A percentile compares a stretch with the other conserved stretches of the same genome.
phyloP scores from a whole-genome alignment of 2,888 invertebrate species.

The Aradus depressus region DNA sequence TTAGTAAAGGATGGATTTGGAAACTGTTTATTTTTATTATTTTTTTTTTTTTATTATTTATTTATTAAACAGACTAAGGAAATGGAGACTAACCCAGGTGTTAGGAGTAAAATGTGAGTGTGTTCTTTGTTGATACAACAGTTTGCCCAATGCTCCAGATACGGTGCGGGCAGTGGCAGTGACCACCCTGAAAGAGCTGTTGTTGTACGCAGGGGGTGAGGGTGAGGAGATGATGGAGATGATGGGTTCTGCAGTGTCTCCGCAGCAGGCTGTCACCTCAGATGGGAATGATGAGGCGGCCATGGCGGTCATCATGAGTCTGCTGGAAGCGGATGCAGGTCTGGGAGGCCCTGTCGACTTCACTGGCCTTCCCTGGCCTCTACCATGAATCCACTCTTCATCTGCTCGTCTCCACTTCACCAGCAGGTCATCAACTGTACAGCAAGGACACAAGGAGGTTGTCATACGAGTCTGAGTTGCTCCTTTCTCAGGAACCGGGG shows the following conservation, averaged over 20 bases:
- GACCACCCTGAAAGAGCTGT: constrained; percentile 3
- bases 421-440: no score
- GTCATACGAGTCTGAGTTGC: no score
- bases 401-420: no score
- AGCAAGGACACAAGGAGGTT: no score
- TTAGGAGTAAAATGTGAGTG: no score
- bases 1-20: no score
- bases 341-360: constrained; percentile 80
- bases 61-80: no score
- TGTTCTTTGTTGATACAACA: not conserved
- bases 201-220: constrained; percentile 24
- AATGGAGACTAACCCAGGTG: no score
- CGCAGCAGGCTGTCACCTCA: constrained; percentile 37
- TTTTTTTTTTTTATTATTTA: not conserved
- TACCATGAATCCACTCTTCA: constrained; percentile 43
- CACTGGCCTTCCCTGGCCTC: constrained; percentile 74
- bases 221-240: constrained; percentile 47
- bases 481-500: no score
- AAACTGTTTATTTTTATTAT: no score
- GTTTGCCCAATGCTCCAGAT: constrained; percentile 1
- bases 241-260: constrained; percentile 43
- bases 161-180: not conserved
- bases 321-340: constrained; percentile 79
- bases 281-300: constrained; percentile 81
- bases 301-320: constrained; percentile 86